Evolutionary conservation across 2,797 vertebrate species (phyloP).

Genomic region (Pachyuromys duprasi): DNA sequence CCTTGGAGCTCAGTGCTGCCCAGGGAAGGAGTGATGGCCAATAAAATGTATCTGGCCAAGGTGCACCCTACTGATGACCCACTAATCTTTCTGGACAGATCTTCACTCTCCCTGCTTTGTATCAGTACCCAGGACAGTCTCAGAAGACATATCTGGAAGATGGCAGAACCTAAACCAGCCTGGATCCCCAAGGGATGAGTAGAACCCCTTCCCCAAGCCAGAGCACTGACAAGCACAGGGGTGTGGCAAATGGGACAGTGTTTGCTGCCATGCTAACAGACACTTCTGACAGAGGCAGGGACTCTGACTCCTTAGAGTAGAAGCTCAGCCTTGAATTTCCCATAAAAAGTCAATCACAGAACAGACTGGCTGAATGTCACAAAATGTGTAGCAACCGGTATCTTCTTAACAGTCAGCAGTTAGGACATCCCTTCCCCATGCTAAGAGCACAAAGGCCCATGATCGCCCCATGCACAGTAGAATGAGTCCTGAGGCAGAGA

Average conservation of each 20-base stretch:
- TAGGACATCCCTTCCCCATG: constrained; percentile 27
- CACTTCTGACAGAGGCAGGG: background rate
- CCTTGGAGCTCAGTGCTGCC: background rate
- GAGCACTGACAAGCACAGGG: background rate
- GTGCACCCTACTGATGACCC: background rate
- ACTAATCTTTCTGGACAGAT: background rate
- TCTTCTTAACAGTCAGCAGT: background rate
- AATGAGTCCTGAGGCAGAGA: background rate
- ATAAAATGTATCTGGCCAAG: background rate
- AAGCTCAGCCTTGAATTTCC: background rate
- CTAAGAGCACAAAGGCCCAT: background rate
- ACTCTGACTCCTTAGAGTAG: background rate
- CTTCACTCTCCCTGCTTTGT: background rate
- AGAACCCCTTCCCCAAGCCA: background rate
- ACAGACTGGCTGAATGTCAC: background rate
- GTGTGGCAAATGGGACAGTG: background rate
- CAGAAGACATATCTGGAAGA: background rate
- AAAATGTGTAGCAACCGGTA: background rate
- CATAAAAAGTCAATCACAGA: background rate
- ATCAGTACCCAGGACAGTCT: background rate
- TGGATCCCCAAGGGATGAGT: background rate
- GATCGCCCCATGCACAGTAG: background rate
- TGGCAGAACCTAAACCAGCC: background rate
- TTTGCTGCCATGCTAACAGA: background rate
- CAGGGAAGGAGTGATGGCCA: background rate